Evolutionary conservation across 2,797 vertebrate species (phyloP).

Genomic region (Sebastiscus albofasciatus): DNA sequence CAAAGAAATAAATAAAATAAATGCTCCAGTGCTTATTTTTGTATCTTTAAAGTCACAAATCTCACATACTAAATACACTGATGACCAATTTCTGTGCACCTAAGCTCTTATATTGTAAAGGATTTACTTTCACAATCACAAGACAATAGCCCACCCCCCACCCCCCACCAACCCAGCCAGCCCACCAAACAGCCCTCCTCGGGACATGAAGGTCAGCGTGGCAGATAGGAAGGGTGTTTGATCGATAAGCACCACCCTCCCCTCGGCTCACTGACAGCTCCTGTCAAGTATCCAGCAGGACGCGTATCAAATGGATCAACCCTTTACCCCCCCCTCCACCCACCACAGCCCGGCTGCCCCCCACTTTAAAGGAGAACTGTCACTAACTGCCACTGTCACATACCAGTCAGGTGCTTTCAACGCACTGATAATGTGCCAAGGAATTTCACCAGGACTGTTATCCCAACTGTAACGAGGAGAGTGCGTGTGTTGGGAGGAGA

Average conservation of each 20-base stretch:
- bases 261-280: conserved; percentile 79
- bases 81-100: background rate
- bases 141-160: background rate
- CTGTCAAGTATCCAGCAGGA: conserved; percentile 80
- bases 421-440: conserved; percentile 74
- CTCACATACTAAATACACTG: background rate
- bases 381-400: conserved; percentile 81
- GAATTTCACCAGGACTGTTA: conserved; percentile 73
- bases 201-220: conserved; percentile 71
- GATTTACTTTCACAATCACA: conserved; percentile 12
- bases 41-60: background rate
- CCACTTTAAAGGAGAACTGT: conserved; percentile 75
- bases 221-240: conserved; percentile 78
- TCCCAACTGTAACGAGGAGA: conserved; percentile 66
- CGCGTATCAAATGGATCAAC: conserved; percentile 79
- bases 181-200: conserved; percentile 35
- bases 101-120: conserved; percentile 1
- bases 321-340: conserved; percentile 18
- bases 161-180: background rate
- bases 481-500: conserved; percentile 29
- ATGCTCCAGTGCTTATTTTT: background rate
- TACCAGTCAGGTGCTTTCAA: conserved; percentile 84
- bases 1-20: background rate
- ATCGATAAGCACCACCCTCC: conserved; percentile 79
- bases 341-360: background rate